Conservation (phyloP, 2,113 vertebrate species). For the Corydoras maculifer region DNA sequence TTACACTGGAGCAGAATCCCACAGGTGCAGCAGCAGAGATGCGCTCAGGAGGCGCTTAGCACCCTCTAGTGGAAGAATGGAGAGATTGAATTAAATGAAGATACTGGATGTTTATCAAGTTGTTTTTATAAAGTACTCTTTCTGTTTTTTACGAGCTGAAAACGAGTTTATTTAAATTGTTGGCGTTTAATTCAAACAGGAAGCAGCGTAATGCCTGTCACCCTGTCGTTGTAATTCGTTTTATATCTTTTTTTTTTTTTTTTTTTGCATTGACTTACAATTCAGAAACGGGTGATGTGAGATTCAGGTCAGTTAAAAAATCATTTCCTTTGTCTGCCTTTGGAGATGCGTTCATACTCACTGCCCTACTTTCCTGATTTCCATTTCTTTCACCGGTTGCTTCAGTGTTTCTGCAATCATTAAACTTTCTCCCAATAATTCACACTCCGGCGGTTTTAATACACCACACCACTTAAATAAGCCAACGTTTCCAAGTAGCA, state of each 20-base stretch:
- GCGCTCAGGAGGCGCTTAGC: slow-evolving; percentile 49
- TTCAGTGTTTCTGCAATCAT: slow-evolving; percentile 18
- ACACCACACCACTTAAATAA: slow-evolving; percentile 1
- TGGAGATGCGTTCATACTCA: not conserved
- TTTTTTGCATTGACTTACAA: too few species aligned
- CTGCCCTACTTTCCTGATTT: not conserved
- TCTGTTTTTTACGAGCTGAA: too few species aligned
- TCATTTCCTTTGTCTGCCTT: too few species aligned
- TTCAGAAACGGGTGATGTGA: too few species aligned
- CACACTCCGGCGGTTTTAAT: not conserved
- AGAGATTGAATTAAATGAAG: slow-evolving; percentile 12
- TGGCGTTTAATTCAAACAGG: too few species aligned
- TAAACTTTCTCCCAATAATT: slow-evolving; percentile 2
- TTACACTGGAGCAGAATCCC: slow-evolving; percentile 25
- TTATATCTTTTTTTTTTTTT: too few species aligned
- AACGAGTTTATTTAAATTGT: too few species aligned
- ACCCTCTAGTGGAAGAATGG: slow-evolving; percentile 56
- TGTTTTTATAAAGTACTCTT: too few species aligned
- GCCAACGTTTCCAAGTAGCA: slow-evolving; percentile 7
- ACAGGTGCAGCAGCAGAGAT: not conserved
- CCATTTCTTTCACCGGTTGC: not conserved
- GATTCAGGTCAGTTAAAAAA: too few species aligned
- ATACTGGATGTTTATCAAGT: not conserved
- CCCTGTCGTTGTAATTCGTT: too few species aligned
- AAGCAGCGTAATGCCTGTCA: too few species aligned